phyloP scores from a whole-genome alignment of 2,797 vertebrate species.

The Champsocephalus gunnari region DNA sequence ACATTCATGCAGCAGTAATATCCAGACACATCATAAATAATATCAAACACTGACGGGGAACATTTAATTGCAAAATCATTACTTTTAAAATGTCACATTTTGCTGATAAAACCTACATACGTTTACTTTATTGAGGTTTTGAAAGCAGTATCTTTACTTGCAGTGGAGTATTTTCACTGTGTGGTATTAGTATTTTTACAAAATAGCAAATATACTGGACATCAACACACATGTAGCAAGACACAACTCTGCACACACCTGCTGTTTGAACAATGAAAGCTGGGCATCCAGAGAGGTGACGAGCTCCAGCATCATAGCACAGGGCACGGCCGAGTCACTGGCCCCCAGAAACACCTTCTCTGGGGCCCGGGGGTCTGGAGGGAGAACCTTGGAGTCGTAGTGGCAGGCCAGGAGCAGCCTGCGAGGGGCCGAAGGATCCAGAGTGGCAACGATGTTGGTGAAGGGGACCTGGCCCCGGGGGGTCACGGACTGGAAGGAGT shows the following conservation, averaged over 20 bases:
- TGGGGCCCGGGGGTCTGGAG: constrained; percentile 66
- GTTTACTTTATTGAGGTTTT: too few species aligned
- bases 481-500: constrained; percentile 86
- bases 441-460: constrained; percentile 89
- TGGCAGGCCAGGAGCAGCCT: constrained; percentile 91
- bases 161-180: too few species aligned
- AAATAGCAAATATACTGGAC: not conserved
- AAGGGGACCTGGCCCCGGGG: constrained; percentile 88
- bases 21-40: too few species aligned
- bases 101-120: too few species aligned
- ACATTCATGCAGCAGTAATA: too few species aligned
- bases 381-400: constrained; percentile 92
- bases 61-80: too few species aligned
- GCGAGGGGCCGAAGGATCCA: constrained; percentile 83
- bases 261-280: constrained; percentile 82
- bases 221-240: not conserved
- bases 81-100: too few species aligned
- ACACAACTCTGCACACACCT: constrained; percentile 73
- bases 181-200: too few species aligned
- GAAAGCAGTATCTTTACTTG: too few species aligned
- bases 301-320: constrained; percentile 92
- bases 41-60: too few species aligned
- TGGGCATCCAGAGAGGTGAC: constrained; percentile 85
- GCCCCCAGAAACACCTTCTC: constrained; percentile 88
- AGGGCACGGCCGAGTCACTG: constrained; percentile 93